Base-by-base conservation (phyloP, 35 echinoderm and acorn worm genomes). In the Heliocidaris tuberculata region DNA sequence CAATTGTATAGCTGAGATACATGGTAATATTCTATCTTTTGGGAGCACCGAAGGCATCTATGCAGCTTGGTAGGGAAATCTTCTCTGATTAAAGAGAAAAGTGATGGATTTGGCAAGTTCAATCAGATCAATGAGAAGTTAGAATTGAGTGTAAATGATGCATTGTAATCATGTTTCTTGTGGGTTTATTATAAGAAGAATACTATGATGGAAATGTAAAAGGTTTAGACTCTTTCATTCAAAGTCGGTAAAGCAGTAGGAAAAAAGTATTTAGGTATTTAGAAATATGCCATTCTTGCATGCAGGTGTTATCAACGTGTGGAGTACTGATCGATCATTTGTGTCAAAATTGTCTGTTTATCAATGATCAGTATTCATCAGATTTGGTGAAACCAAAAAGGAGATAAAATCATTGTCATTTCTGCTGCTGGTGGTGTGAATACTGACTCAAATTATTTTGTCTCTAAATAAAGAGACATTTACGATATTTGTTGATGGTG, bases 251-350 rank as follows among this genome's bases (percentile, higher is more conserved):
- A 19, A n/a, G 65, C 19, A n/a, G 65, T 21, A 27, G 6, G 21
- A 78, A 19, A 78, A 78, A 24, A n/a, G 4, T 78, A 78, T 78
- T 78, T 78, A 42, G 35, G 35, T 42, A 78, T 78, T 78, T 78
- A n/a, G 65, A 78, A 78, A 29, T 78, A 78, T 78, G 65, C 65
- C 65, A n/a, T n/a, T n/a, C 65, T 78, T 78, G 65, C 65, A 78
- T 78, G n/a, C 65, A 7, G 65, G 65, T 78, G 65, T 78, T 78
- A 6, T 78, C 15, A 7, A n/a, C 8, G 21, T 78, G 65, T 78
- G 27, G 27, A 4, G 27, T 27, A 78, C 27, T 27, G 65, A 78
- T 78, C 27, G 65, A 27, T 42, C 35, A 42, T 78, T n/a, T 78
- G 65, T 78, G 65, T 78, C 21, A 19, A 78, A n/a, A 78, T 78